Percentiles rank a stretch among this genome's conserved stretches.
These are phyloP conservation scores for Nomada lathburiana DNA, from an alignment of 2,888 invertebrate genomes.

Conservation along the genomic window DNA sequence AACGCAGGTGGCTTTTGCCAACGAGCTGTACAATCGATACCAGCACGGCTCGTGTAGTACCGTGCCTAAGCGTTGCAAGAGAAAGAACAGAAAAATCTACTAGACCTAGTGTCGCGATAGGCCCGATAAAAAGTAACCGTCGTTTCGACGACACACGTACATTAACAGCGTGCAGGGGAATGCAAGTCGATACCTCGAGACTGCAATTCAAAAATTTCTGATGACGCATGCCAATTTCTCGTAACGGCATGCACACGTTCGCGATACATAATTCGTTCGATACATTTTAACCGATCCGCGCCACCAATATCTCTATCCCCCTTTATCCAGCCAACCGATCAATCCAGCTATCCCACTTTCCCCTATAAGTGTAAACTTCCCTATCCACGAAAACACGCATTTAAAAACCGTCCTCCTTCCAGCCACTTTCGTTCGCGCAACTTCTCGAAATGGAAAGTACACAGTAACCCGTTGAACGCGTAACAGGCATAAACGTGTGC, in stretches of 20 bases:
- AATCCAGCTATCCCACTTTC: not conserved
- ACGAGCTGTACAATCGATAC: conserved; percentile 48
- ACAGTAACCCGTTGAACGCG: conserved; percentile 21
- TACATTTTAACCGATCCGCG: not conserved
- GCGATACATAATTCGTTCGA: not conserved
- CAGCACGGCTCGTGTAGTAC: not conserved
- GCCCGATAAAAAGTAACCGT: not conserved
- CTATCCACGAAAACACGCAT: too few relatives aligned
- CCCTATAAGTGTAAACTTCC: not conserved
- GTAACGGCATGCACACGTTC: not conserved
- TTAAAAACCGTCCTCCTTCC: not conserved
- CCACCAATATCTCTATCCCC: too few relatives aligned
- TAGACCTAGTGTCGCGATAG: too few relatives aligned
- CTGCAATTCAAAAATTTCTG: not conserved
- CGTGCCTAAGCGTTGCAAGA: conserved; percentile 2
- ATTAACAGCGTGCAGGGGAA: not conserved
- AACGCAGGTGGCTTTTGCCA: conserved; percentile 38
- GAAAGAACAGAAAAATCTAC: not conserved
- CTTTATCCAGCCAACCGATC: not conserved
- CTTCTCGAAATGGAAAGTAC: conserved; percentile 54
- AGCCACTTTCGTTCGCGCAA: conserved; percentile 33
- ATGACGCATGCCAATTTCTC: not conserved
- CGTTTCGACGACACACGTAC: not conserved
- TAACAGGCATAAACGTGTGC: conserved; percentile 22
- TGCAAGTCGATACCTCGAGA: not conserved